phyloP scores from a whole-genome alignment of 2,888 invertebrate genomes.

The Calameuta filiformis region DNA sequence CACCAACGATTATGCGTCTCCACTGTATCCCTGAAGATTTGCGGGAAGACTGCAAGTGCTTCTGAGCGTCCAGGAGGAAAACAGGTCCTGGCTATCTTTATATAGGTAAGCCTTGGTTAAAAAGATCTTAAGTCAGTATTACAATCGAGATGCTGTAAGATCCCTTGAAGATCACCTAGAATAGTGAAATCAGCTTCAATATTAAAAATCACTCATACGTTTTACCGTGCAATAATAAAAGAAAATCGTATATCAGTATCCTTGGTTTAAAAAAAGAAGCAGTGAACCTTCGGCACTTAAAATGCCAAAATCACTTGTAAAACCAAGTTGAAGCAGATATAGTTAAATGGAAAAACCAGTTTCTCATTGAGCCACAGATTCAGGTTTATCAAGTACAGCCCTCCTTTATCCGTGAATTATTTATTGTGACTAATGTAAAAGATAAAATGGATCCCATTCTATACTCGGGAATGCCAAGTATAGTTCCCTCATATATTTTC shows the following conservation, averaged over 20 bases:
- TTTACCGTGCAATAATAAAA: background rate
- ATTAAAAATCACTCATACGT: background rate
- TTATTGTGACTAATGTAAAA: background rate
- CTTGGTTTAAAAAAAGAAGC: background rate
- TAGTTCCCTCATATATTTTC: background rate
- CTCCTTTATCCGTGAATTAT: background rate
- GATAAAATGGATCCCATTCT: background rate
- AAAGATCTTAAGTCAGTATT: background rate
- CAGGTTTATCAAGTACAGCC: background rate
- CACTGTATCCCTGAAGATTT: conserved; percentile 1
- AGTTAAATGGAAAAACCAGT: conserved; percentile 4
- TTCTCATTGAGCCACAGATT: background rate
- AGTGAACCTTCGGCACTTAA: background rate
- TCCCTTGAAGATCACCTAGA: background rate
- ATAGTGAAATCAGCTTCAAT: background rate
- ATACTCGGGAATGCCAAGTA: background rate
- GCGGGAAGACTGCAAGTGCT: background rate
- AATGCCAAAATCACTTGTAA: background rate
- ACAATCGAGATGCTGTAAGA: background rate
- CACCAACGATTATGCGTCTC: background rate
- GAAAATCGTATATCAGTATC: background rate
- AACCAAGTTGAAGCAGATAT: background rate
- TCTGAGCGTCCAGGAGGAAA: background rate
- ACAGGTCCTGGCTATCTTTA: background rate
- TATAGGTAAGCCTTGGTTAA: background rate